Evolutionary conservation across 2,888 invertebrate genomes (phyloP).

Genomic region (Disparrhopalites patrizii): DNA sequence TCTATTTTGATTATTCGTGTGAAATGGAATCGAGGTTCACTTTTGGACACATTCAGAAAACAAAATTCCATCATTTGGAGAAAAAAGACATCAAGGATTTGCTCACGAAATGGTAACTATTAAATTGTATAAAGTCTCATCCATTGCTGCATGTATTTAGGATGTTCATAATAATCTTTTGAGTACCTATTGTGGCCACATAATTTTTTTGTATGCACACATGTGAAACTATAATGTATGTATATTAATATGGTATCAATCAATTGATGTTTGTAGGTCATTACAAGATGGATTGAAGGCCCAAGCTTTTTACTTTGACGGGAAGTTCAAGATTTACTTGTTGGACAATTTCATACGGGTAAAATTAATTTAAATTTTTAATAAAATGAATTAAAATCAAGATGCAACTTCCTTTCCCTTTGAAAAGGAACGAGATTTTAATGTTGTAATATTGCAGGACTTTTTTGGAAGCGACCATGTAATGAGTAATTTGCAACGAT

Average conservation of each 20-base stretch:
- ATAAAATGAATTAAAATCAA: neutral
- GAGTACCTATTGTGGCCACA: neutral
- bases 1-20: too few relatives aligned
- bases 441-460: conserved; percentile 10
- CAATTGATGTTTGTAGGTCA: conserved; percentile 50
- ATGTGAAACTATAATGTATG: neutral
- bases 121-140: too few relatives aligned
- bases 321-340: conserved; percentile 53
- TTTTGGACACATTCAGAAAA: conserved; percentile 5
- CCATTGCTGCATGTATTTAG: neutral
- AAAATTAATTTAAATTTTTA: conserved; percentile 44
- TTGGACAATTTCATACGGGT: conserved; percentile 53
- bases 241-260: neutral
- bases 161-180: neutral
- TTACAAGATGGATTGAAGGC: conserved; percentile 51
- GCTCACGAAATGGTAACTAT: conserved; percentile 16
- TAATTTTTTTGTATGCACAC: neutral
- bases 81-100: conserved; percentile 8
- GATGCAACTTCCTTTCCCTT: too few relatives aligned
- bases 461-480: conserved; percentile 19
- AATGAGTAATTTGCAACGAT: neutral
- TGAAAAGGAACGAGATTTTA: neutral
- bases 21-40: neutral
- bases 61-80: neutral
- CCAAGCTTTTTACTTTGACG: conserved; percentile 54